Evolutionary conservation across 2,888 invertebrate genomes (phyloP).

Genomic region (Cremastinae sp.): DNA sequence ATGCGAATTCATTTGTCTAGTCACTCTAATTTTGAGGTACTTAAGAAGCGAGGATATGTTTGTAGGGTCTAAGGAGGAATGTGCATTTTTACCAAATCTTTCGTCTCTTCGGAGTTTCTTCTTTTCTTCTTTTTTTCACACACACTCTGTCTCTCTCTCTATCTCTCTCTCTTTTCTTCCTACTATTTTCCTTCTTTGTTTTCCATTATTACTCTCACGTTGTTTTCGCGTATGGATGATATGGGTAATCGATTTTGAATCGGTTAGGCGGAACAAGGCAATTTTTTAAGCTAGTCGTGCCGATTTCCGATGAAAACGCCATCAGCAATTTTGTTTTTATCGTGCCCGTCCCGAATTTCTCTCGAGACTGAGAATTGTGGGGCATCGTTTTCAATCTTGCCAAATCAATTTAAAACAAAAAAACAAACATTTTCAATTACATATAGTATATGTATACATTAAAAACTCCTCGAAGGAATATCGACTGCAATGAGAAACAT

Average conservation of each 20-base stretch:
- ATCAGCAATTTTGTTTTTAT: too few relatives aligned
- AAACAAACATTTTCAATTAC: background rate
- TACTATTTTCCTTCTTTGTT: constrained; percentile 1
- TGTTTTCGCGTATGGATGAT: background rate
- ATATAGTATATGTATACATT: too few relatives aligned
- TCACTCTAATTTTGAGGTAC: constrained; percentile 76
- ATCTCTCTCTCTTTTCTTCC: constrained; percentile 18
- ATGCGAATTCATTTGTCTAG: constrained; percentile 65
- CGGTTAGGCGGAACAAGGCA: too few relatives aligned
- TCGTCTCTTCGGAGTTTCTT: constrained; percentile 18
- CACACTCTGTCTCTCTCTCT: too few relatives aligned
- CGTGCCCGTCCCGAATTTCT: too few relatives aligned
- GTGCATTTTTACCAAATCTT: constrained; percentile 71
- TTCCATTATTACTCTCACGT: constrained; percentile 1
- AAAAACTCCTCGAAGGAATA: background rate
- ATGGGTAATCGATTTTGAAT: background rate
- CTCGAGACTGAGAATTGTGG: background rate
- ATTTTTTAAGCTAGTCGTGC: too few relatives aligned
- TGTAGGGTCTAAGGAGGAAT: constrained; percentile 73
- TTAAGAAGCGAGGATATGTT: constrained; percentile 67
- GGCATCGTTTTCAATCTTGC: background rate
- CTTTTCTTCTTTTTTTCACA: constrained; percentile 17
- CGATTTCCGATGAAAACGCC: too few relatives aligned
- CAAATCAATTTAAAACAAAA: background rate
- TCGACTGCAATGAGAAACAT: constrained; percentile 29